These are phyloP conservation scores for Phymorhynchus buccinoides DNA, from an alignment of 1,140 invertebrate genomes.

Conservation along the genomic window DNA sequence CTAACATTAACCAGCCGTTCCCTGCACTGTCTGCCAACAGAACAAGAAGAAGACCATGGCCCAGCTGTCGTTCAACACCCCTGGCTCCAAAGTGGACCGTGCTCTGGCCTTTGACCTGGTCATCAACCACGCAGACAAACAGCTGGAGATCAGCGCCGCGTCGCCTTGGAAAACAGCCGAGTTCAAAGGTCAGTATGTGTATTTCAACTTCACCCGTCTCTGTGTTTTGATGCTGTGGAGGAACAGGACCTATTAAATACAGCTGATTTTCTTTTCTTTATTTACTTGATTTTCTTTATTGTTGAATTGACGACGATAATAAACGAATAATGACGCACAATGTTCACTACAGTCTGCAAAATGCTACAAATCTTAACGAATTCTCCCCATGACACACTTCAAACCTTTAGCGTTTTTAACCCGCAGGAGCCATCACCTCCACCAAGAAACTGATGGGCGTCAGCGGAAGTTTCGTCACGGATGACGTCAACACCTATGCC, in stretches of 20 bases:
- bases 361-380: too few species aligned
- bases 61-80: slow-evolving; percentile 73
- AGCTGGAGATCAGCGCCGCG: slow-evolving; percentile 63
- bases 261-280: too few species aligned
- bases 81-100: slow-evolving; percentile 73
- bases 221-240: too few species aligned
- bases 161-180: slow-evolving; percentile 72
- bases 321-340: too few species aligned
- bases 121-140: slow-evolving; percentile 63
- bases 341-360: too few species aligned
- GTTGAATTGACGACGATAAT: too few species aligned
- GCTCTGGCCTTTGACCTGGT: slow-evolving; percentile 70
- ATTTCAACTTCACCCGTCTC: too few species aligned
- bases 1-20: too few species aligned
- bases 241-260: too few species aligned
- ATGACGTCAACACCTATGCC: slow-evolving; percentile 58
- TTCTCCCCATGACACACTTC: too few species aligned
- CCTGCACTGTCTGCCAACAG: slow-evolving; percentile 45
- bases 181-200: slow-evolving; percentile 12
- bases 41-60: slow-evolving; percentile 48
- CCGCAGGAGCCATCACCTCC: slow-evolving; percentile 3
- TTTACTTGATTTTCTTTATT: too few species aligned
- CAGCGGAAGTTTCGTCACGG: slow-evolving; percentile 46
- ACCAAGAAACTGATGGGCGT: slow-evolving; percentile 25
- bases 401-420: too few species aligned